Conservation (phyloP, 1,140 invertebrate species). For the Chelonus insularis region DNA sequence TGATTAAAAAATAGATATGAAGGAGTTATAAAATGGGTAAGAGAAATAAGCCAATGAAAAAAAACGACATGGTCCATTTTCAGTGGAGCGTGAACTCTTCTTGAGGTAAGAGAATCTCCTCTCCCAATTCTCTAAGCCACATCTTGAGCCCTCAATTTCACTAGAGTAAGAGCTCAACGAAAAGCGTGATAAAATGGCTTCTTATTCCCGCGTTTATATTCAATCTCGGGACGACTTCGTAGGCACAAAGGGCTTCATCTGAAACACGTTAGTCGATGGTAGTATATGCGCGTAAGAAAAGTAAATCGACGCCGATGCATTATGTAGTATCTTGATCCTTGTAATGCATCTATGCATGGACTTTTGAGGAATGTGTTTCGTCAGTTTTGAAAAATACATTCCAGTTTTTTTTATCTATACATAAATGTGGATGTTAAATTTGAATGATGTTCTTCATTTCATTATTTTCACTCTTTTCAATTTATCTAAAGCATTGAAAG, state of each 20-base stretch:
- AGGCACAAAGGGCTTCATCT: conserved; percentile 51
- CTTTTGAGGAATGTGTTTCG: conserved; percentile 1
- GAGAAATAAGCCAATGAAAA: too few relatives aligned
- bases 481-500: neutral
- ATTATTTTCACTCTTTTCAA: neutral
- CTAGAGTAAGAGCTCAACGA: conserved; percentile 51
- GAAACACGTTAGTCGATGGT: conserved; percentile 12
- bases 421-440: neutral
- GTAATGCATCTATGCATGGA: conserved; percentile 51
- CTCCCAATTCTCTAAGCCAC: conserved; percentile 39
- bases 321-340: conserved; percentile 49
- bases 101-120: conserved; percentile 4
- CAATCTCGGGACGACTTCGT: conserved; percentile 41
- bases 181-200: conserved; percentile 56
- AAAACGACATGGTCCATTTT: conserved; percentile 5
- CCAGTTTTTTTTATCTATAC: neutral
- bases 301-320: conserved; percentile 42
- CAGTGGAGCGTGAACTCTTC: neutral
- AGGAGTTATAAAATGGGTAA: too few relatives aligned
- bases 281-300: neutral
- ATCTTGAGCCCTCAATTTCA: conserved; percentile 56
- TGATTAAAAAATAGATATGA: too few relatives aligned
- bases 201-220: conserved; percentile 61
- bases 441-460: too few relatives aligned
- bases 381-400: neutral